phyloP scores from a whole-genome alignment of 2,113 vertebrate genomes.

The Hippocampus abdominalis region DNA sequence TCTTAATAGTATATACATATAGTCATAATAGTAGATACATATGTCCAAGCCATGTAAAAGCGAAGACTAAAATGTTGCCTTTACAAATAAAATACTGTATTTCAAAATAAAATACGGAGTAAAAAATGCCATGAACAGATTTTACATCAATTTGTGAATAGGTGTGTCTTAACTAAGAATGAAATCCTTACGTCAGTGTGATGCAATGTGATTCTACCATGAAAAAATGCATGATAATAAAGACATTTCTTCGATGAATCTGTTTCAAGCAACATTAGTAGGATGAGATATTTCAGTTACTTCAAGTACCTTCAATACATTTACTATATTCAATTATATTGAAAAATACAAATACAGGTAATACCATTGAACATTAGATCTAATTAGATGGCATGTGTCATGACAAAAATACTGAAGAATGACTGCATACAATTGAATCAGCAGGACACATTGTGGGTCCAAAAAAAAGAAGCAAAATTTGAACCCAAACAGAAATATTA shows the following conservation, averaged over 20 bases:
- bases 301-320: background rate
- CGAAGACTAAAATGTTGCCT: background rate
- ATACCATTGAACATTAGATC: background rate
- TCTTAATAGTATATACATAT: background rate
- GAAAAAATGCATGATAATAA: background rate
- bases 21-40: background rate
- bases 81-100: background rate
- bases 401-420: too few relatives aligned
- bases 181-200: background rate
- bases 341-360: background rate
- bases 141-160: background rate
- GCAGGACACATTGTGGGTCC: background rate
- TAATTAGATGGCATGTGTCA: background rate
- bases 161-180: background rate
- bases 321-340: background rate
- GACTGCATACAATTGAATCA: background rate
- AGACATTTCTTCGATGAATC: background rate
- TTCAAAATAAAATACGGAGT: background rate
- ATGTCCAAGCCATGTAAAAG: background rate
- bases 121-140: background rate
- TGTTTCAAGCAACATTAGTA: background rate
- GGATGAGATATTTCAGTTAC: background rate
- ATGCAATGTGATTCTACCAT: background rate
- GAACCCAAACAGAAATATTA: background rate
- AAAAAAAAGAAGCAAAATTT: background rate